Evolutionary conservation across 2,113 vertebrate species (phyloP).

Genomic region (human (Homo sapiens)): DNA sequence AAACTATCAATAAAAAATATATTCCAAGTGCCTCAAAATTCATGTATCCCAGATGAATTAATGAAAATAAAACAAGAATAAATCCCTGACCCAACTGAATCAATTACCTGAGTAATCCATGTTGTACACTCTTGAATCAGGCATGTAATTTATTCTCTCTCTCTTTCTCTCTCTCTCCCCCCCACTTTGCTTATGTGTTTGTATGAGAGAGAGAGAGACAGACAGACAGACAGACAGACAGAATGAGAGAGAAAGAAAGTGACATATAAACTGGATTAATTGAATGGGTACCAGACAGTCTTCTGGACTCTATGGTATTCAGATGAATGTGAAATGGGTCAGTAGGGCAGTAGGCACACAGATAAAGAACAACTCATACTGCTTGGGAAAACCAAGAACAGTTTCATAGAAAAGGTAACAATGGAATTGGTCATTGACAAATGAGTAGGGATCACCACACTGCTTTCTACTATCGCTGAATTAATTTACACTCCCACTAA

Average conservation of each 20-base stretch:
- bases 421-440: not conserved
- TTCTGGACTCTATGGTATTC: not conserved
- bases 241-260: not conserved
- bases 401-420: not conserved
- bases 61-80: not conserved
- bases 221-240: not conserved
- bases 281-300: not conserved
- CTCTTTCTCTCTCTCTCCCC: too few species aligned
- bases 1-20: not conserved
- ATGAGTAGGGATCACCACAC: not conserved
- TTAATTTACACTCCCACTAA: too few species aligned
- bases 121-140: not conserved
- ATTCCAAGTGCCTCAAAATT: not conserved
- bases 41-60: not conserved
- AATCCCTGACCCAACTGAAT: not conserved
- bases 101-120: not conserved
- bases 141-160: not conserved
- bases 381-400: not conserved
- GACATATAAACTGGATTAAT: not conserved
- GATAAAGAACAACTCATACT: not conserved
- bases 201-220: not conserved
- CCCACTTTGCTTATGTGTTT: not conserved
- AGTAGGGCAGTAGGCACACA: not conserved
- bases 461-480: too few species aligned
- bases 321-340: not conserved